A percentile compares a stretch with the other conserved stretches of the same genome.
Conservation (phyloP, 2,113 vertebrate species). For the Vulpes ferrilata region DNA sequence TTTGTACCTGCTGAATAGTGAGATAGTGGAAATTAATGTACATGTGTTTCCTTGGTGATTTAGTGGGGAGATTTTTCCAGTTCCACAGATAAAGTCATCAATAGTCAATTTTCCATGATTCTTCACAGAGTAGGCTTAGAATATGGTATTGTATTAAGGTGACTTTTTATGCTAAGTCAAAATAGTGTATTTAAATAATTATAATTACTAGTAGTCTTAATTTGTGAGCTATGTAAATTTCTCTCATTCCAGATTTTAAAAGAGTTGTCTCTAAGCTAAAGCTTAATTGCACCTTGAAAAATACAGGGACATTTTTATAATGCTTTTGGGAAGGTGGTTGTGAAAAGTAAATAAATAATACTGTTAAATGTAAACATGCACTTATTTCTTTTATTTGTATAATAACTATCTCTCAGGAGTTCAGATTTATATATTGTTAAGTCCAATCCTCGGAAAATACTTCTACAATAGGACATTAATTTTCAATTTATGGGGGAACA, state of each 20-base stretch:
- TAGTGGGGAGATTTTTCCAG: not conserved
- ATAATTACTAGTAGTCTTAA: not conserved
- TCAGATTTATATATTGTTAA: not conserved
- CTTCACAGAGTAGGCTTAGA: not conserved
- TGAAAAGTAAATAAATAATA: slow-evolving; percentile 21
- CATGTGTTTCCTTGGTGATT: not conserved
- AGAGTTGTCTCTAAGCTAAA: slow-evolving; percentile 5
- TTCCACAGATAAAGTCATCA: not conserved
- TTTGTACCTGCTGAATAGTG: not conserved
- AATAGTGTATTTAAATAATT: slow-evolving; percentile 34
- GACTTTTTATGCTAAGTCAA: not conserved
- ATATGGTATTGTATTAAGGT: slow-evolving; percentile 1
- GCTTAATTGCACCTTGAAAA: slow-evolving; percentile 27
- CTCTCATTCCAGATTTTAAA: not conserved
- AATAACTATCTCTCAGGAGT: not conserved
- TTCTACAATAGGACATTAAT: not conserved
- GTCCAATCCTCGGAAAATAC: not conserved
- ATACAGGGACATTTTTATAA: not conserved
- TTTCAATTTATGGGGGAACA: not conserved
- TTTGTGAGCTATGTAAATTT: not conserved
- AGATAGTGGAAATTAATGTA: not conserved
- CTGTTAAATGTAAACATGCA: not conserved
- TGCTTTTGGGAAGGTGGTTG: not conserved
- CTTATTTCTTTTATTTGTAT: slow-evolving; percentile 15
- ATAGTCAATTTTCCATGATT: not conserved